Base-by-base conservation (phyloP, 2,888 invertebrate species). In the Morpho achilles region DNA sequence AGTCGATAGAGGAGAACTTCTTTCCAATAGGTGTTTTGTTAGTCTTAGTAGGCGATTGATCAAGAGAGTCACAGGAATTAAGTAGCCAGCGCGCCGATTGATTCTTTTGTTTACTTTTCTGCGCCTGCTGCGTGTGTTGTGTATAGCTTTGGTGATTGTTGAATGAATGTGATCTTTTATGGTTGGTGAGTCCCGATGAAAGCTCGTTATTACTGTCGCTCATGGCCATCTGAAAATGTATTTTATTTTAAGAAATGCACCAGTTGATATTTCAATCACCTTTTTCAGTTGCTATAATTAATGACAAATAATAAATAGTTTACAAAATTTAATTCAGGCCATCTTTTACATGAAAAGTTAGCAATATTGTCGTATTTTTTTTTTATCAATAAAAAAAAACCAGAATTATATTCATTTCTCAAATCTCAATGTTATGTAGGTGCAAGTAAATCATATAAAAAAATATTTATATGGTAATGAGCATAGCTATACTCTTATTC, bases 121-220 rank as follows among this genome's bases (percentile, higher is more conserved):
- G 92, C 75, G 87, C 87, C 87, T 91, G 92, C 81, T 88, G 92
- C 69, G 86, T 76, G 78, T 92, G 93, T 79, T 93, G 93, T 76
- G 93, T 92, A 88, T 93, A 93, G 80, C 93, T 93, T 88, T 93
- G 93, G 83, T 93, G 93, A 82, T 93, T 93, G 85, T 93, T 93
- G 91, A 93, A 93, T 79, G 94, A 93, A 72, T 91, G 94, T 91
- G 91, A 94, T 92, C 91, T 92, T 92, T 92, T 94, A 91, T 92
- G 94, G 91, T 90, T 93, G 80, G 91, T 92, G 68, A 89, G 82
- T 70, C 86, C 85, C 71, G 91, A 86, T 76, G 87, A 82, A 68
- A 89, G 71, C 75, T 91, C 89, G 76, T 82, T 84, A 87, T 90
- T 86, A 84, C 91, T 85, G 87, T 91, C 86, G 89, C 87, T 83